These are phyloP conservation scores for Leptinotarsa peninsularis DNA, from an alignment of 2,888 invertebrate genomes.

Conservation along the genomic window DNA sequence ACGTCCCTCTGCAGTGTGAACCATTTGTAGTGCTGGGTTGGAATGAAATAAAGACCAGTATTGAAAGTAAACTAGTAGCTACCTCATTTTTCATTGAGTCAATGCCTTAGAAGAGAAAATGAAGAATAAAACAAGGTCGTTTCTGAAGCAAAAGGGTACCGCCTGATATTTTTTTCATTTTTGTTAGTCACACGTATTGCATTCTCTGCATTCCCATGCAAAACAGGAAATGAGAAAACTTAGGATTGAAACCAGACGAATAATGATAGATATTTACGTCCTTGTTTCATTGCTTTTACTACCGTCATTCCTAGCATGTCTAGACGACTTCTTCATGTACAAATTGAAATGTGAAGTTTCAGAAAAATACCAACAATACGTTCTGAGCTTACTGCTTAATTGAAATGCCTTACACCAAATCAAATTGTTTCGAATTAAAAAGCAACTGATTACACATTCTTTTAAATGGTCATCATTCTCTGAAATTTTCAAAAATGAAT, in stretches of 20 bases:
- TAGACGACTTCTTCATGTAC: too few species aligned
- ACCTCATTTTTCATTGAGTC: conserved; percentile 64
- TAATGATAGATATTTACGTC: too few species aligned
- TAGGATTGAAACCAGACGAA: neutral
- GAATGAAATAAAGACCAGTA: conserved; percentile 36
- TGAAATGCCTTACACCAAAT: too few species aligned
- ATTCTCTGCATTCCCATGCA: conserved; percentile 15
- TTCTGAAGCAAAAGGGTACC: conserved; percentile 44
- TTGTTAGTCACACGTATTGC: conserved; percentile 11
- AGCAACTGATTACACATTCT: too few species aligned
- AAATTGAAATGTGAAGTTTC: too few species aligned
- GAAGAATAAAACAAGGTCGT: conserved; percentile 51
- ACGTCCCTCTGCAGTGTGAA: conserved; percentile 44
- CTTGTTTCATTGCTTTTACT: too few species aligned
- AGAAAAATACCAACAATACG: too few species aligned
- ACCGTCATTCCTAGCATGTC: too few species aligned
- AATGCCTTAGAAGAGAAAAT: conserved; percentile 47
- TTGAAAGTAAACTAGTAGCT: conserved; percentile 45
- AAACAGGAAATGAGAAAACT: neutral
- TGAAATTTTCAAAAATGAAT: too few species aligned
- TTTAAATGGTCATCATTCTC: too few species aligned
- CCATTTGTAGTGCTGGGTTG: conserved; percentile 39
- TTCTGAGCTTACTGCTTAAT: too few species aligned
- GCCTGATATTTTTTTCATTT: conserved; percentile 35
- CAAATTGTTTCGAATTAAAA: too few species aligned